Evolutionary conservation across 2,797 vertebrate species (phyloP), one percentile per base, ranked within the genome.

Genomic region (Falco novaeseelandiae): DNA sequence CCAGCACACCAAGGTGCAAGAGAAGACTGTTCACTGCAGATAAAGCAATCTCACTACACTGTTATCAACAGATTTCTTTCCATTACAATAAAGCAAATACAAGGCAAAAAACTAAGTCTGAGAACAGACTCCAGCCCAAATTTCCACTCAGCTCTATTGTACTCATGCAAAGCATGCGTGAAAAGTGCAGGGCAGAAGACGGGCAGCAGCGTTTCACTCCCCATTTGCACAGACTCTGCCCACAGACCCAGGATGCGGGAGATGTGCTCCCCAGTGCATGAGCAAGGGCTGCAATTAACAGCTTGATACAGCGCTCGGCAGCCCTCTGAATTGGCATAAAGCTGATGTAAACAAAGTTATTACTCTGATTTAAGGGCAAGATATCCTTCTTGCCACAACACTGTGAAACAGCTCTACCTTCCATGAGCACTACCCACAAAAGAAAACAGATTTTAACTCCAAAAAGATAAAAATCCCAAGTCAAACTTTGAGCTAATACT

Each of bases 351-450:
- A 44, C 34, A 21, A 67, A 17, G 2, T 69, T 72, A 59, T 76
- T 44, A 44, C 42, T 88, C 89, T 87, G 59, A 84, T 82, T 69
- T 61, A 61, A 87, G 72, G 58, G 42, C 67, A 83, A 77, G 25
- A 40, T 42, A 65, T 6, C 32, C 32, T 74, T 55, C 44, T 65
- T 6, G 2, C 8, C 29, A 34, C 5, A 44, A 65, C 20, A 83
- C 78, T 94, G 58, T 82, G 61, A 95, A 76, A 77, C 49, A 91
- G 21, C 58, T 87, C n/a, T 72, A 78, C 18, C 46, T 79, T 70
- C 90, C 34, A 23, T 34, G 8, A 36, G 85, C 40, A 62, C 40
- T 81, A 87, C 44, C 32, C 7, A 62, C 76, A 63, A 65, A 87
- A 90, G 38, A 88, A 92, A 94, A 84, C 9, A 3, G 21, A 61